Percentiles rank a stretch among this genome's conserved stretches.
These are phyloP conservation scores for Oostethus manadensis DNA, from an alignment of 2,113 vertebrate genomes.

Conservation along the genomic window DNA sequence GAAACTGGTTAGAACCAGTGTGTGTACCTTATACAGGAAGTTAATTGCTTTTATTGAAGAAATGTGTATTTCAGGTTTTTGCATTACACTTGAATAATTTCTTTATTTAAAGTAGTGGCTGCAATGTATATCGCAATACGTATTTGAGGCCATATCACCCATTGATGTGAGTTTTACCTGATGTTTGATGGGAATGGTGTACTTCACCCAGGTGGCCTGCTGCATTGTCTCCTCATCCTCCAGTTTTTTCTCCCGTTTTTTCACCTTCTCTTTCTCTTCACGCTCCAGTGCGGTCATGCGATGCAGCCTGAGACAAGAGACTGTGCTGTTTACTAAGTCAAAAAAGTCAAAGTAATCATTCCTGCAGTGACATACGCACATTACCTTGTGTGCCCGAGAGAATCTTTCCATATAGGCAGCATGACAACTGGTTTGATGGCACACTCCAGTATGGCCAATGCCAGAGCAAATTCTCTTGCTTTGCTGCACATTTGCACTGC, in stretches of 20 bases:
- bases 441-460: conserved; percentile 94
- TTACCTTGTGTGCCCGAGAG: conserved; percentile 95
- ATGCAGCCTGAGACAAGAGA: conserved; percentile 72
- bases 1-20: too few relatives aligned
- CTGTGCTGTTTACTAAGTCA: not conserved
- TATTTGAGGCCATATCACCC: too few relatives aligned
- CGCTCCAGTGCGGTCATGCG: conserved; percentile 94
- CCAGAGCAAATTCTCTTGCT: conserved; percentile 93
- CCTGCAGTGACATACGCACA: conserved; percentile 1
- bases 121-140: too few relatives aligned
- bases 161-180: conserved; percentile 71
- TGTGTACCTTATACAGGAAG: too few relatives aligned
- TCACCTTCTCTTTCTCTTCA: conserved; percentile 94
- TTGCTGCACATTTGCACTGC: conserved; percentile 99
- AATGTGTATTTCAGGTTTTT: too few relatives aligned
- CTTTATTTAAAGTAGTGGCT: too few relatives aligned
- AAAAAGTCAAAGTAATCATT: not conserved
- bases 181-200: conserved; percentile 93
- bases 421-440: conserved; percentile 98
- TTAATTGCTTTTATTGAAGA: too few relatives aligned
- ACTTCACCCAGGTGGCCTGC: conserved; percentile 96
- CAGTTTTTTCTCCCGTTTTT: conserved; percentile 91
- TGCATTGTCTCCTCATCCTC: conserved; percentile 94
- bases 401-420: conserved; percentile 93
- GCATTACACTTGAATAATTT: too few relatives aligned